Evolutionary conservation across 2,888 invertebrate species (phyloP).

Genomic region (Oegoconia quadripuncta): DNA sequence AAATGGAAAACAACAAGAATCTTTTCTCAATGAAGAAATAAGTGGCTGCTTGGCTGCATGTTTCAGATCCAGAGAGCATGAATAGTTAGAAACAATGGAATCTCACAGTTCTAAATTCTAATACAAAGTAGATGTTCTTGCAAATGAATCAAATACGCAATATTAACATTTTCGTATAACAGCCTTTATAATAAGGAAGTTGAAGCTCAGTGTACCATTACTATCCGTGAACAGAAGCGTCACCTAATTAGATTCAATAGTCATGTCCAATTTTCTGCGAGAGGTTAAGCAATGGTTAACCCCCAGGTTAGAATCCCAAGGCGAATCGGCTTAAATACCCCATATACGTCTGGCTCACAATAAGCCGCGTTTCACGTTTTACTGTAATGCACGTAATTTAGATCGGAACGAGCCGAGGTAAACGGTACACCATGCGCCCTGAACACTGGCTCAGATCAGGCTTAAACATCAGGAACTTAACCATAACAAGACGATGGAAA

Average conservation of each 20-base stretch:
- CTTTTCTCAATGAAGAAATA: no score
- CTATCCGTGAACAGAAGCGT: slow-evolving; percentile 29
- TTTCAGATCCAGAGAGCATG: no score
- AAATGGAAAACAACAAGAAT: no score
- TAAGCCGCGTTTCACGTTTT: slow-evolving; percentile 53
- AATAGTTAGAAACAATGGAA: no score
- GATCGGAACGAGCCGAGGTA: slow-evolving; percentile 21
- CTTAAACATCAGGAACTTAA: slow-evolving; percentile 6
- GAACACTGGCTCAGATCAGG: slow-evolving; percentile 3
- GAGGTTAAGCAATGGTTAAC: slow-evolving; percentile 44
- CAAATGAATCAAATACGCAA: no score
- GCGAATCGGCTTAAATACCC: slow-evolving; percentile 44
- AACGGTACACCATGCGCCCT: slow-evolving; percentile 6
- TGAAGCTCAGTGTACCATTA: slow-evolving; percentile 9
- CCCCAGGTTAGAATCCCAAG: slow-evolving; percentile 37
- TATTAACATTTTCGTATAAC: no score
- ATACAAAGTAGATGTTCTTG: no score
- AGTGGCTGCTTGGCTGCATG: no score
- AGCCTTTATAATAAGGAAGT: no score
- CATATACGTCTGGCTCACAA: slow-evolving; percentile 57
- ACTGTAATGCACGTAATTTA: slow-evolving; percentile 55
- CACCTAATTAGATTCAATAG: slow-evolving; percentile 45
- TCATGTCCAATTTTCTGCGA: slow-evolving; percentile 48
- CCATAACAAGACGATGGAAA: slow-evolving; percentile 2
- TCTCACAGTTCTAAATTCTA: no score